Base-by-base conservation (phyloP, 1,140 invertebrate genomes). In the Idris sp. region DNA sequence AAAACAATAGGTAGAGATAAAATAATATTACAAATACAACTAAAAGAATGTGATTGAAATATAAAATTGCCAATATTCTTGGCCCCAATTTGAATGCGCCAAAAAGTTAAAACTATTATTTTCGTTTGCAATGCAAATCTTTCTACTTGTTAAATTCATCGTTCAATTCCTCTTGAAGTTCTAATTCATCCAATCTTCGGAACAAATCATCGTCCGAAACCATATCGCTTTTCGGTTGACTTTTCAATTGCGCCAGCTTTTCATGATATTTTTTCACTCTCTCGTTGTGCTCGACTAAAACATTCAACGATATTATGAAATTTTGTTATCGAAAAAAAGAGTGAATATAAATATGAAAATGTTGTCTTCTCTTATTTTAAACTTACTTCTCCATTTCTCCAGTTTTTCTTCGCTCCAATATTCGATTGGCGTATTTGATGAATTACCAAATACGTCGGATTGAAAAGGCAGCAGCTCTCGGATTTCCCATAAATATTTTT, bases 361-460 rank as follows among this genome's bases (percentile, higher is more conserved):
- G 10, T 16, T 9, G 15, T 2, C 8, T 16, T 11, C 30, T 33
- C 22, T 53, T 65, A 44, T 53, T 36, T 22, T 13, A 30, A 44
- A 68, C 31, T 82, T 82, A 90, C 88, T 74, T 83, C 80, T 87
- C 90, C 90, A 91, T 22, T 87, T 54, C 56, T 85, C 79, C 59
- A 90, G 87, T 77, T 89, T 77, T 56, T 90, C 81, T 43, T 90
- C 88, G 56, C 89, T 84, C 84, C 87, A 90, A 61, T 88, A 81
- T 84, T 91, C 90, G 9, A 81, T 69, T 10, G 91, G 88, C 74
- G 85, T 71, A 8, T 67, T 73, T 48, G 83, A 84, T 35, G 79
- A 80, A 26, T 71, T 61, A 26, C 77, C 81, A 71, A 89, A 86
- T 14, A 82, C 53, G 65, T 89, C 78, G 31, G 18, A 78, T 2